Evolutionary conservation across 2,113 vertebrate genomes (phyloP).

Genomic region (Microtus oregoni): DNA sequence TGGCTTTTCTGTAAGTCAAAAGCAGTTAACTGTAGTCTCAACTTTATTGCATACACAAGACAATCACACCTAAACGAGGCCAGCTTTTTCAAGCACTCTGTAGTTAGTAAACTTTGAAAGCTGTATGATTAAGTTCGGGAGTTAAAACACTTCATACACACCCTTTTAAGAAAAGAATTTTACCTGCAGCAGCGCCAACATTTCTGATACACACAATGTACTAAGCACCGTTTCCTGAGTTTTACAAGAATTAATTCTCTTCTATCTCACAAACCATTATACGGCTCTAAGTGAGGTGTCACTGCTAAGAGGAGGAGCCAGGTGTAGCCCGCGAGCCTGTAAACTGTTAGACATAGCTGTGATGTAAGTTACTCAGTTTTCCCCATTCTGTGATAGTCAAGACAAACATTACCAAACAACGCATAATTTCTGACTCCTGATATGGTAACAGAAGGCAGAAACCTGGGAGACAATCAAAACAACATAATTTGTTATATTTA

Average conservation of each 20-base stretch:
- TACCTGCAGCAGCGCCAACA: background rate
- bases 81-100: background rate
- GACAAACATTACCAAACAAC: background rate
- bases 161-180: background rate
- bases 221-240: background rate
- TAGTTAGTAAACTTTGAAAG: background rate
- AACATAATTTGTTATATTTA: background rate
- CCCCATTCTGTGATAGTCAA: background rate
- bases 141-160: background rate
- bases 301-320: background rate
- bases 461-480: background rate
- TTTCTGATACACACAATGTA: background rate
- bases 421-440: background rate
- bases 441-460: background rate
- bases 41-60: background rate
- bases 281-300: background rate
- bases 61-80: background rate
- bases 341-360: background rate
- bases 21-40: background rate
- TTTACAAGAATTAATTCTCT: background rate
- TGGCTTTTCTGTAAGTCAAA: conserved; percentile 18
- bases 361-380: background rate
- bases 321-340: background rate
- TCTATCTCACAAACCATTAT: background rate
- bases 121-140: background rate